phyloP scores from a whole-genome alignment of 2,113 vertebrate genomes.

The Solea solea region DNA sequence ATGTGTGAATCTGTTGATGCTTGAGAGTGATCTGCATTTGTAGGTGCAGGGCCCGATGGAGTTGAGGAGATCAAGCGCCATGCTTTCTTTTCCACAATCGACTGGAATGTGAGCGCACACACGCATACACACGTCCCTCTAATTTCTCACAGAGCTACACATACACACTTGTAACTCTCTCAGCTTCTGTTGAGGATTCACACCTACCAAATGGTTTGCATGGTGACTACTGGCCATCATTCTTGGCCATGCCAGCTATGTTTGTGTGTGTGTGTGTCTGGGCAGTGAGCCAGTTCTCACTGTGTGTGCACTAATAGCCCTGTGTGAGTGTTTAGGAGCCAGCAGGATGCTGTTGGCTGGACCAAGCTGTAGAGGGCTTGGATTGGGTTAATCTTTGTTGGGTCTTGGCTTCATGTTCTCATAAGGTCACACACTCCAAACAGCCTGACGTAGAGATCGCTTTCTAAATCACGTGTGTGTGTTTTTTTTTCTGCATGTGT shows the following conservation, averaged over 20 bases:
- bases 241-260: constrained; percentile 51
- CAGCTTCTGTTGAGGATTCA: constrained; percentile 74
- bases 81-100: constrained; percentile 95
- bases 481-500: not conserved
- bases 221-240: constrained; percentile 62
- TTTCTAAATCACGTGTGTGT: constrained; percentile 23
- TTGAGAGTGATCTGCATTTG: constrained; percentile 56
- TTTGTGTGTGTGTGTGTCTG: constrained; percentile 56
- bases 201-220: constrained; percentile 75
- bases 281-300: constrained; percentile 73
- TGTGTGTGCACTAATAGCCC: constrained; percentile 75
- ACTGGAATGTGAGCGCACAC: constrained; percentile 94
- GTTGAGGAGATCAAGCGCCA: constrained; percentile 99
- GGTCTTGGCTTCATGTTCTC: constrained; percentile 48
- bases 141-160: constrained; percentile 30
- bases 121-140: constrained; percentile 10
- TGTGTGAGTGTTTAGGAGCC: constrained; percentile 76
- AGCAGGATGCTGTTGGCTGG: constrained; percentile 69
- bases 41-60: constrained; percentile 93
- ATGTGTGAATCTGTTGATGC: constrained; percentile 37
- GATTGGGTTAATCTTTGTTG: constrained; percentile 66
- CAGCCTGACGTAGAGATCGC: constrained; percentile 20
- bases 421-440: constrained; percentile 44
- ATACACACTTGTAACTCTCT: constrained; percentile 42
- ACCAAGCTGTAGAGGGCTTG: constrained; percentile 37